These are phyloP conservation scores for Cuculus canorus DNA, from an alignment of 2,797 vertebrate genomes.

Conservation along the genomic window DNA sequence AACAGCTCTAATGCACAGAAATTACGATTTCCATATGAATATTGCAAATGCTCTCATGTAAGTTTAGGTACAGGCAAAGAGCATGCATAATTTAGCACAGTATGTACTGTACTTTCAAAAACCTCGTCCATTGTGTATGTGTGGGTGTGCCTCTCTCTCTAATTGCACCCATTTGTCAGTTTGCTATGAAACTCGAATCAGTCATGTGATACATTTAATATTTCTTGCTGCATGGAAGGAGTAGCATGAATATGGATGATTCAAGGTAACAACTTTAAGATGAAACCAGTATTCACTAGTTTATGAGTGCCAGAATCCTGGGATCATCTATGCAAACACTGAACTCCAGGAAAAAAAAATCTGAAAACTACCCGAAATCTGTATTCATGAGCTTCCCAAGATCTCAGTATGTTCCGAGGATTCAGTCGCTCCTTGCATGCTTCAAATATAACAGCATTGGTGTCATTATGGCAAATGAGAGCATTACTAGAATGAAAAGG, in stretches of 20 bases:
- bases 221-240: slow-evolving; percentile 51
- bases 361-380: background rate
- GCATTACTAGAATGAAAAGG: background rate
- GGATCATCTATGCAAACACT: slow-evolving; percentile 18
- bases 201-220: slow-evolving; percentile 62
- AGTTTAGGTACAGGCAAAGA: slow-evolving; percentile 70
- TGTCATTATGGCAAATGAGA: background rate
- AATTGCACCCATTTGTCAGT: slow-evolving; percentile 72
- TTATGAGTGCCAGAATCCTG: background rate
- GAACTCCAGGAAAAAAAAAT: background rate
- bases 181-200: slow-evolving; percentile 67
- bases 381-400: background rate
- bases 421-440: background rate
- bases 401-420: background rate
- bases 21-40: slow-evolving; percentile 70
- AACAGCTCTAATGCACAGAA: slow-evolving; percentile 52
- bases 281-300: background rate
- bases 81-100: slow-evolving; percentile 64
- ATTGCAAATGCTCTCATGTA: slow-evolving; percentile 64
- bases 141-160: slow-evolving; percentile 68
- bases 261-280: slow-evolving; percentile 10
- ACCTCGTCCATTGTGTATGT: slow-evolving; percentile 71
- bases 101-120: slow-evolving; percentile 70
- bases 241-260: slow-evolving; percentile 60
- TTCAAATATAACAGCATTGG: background rate